Conservation (phyloP, 2,113 vertebrate genomes). For the Equus przewalskii region DNA sequence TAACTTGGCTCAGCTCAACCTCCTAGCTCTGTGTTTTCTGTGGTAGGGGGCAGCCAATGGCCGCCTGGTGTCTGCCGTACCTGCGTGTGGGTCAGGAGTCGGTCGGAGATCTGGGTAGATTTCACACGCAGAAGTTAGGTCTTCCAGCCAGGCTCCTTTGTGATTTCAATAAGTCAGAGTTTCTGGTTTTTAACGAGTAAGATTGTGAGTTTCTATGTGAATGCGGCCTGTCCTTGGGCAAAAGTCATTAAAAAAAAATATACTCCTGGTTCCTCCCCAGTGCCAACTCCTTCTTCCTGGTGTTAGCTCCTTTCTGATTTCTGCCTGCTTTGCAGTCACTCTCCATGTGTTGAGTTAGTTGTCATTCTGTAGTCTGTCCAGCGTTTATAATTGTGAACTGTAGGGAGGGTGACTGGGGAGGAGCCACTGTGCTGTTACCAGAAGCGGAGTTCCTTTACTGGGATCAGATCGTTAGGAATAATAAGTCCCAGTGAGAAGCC, state of each 20-base stretch:
- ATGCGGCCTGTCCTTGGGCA: background rate
- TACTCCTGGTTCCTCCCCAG: background rate
- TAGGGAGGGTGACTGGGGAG: background rate
- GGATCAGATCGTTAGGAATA: background rate
- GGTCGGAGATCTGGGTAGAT: background rate
- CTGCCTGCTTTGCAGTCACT: background rate
- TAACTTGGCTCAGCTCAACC: background rate
- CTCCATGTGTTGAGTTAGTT: background rate
- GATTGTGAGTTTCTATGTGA: constrained; percentile 1
- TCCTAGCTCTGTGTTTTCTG: background rate
- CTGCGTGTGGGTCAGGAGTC: background rate
- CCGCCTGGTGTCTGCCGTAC: rapidly evolving
- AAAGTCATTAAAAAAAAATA: background rate
- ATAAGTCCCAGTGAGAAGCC: background rate
- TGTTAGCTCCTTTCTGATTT: background rate
- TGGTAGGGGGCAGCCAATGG: background rate
- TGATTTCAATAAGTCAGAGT: background rate
- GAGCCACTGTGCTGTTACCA: background rate
- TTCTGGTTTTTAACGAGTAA: background rate
- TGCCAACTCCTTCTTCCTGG: background rate
- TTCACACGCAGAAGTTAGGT: background rate
- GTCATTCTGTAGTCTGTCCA: background rate
- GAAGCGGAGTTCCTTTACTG: background rate
- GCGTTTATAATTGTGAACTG: background rate
- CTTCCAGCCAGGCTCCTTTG: background rate